Conservation (phyloP, 2,888 invertebrate species). For the Galeruca laticollis region DNA sequence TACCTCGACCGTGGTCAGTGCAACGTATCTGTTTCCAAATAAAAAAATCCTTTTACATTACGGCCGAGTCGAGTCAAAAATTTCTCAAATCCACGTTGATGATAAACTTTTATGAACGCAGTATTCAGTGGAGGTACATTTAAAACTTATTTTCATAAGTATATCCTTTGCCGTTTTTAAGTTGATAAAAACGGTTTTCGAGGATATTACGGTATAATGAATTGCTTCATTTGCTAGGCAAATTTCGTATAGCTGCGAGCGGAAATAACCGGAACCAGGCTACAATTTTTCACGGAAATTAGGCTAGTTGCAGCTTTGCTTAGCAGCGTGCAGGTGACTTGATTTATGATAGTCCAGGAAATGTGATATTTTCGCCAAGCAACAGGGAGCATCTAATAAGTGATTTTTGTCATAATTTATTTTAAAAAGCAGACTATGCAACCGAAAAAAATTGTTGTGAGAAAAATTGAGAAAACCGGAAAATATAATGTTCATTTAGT, state of each 20-base stretch:
- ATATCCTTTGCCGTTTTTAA: neutral
- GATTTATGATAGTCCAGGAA: neutral
- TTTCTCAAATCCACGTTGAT: neutral
- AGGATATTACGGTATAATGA: conserved; percentile 1
- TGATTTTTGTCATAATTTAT: too few relatives aligned
- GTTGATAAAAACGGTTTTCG: neutral
- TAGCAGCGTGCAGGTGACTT: neutral
- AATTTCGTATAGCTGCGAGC: neutral
- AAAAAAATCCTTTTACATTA: neutral
- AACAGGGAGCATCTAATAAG: too few relatives aligned
- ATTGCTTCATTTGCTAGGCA: conserved; percentile 11
- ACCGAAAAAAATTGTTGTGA: too few relatives aligned
- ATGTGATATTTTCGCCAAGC: neutral
- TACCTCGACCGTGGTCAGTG: neutral
- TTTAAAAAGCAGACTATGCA: too few relatives aligned
- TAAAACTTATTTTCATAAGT: conserved; percentile 1
- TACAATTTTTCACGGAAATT: conserved; percentile 8
- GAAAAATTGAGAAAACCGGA: too few relatives aligned
- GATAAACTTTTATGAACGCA: neutral
- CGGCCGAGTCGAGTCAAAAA: neutral
- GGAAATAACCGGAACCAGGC: neutral
- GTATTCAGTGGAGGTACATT: neutral
- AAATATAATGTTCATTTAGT: too few relatives aligned
- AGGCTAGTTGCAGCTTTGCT: conserved; percentile 1
- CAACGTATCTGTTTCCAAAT: neutral